Percentiles rank a stretch among this genome's conserved stretches.
phyloP scores from a whole-genome alignment of 2,888 invertebrate species.

The Theretra japonica region DNA sequence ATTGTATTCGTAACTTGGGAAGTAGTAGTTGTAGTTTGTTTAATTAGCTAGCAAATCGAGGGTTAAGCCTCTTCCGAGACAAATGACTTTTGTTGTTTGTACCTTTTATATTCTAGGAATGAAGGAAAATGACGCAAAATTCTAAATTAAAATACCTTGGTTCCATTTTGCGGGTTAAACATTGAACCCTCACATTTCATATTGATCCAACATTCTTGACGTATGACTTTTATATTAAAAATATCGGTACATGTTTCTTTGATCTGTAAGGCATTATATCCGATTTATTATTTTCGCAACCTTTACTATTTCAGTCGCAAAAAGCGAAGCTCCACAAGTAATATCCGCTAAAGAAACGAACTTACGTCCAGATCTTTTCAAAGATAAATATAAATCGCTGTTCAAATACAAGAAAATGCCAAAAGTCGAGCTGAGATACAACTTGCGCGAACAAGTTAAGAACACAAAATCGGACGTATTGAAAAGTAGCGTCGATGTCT shows the following conservation, averaged over 20 bases:
- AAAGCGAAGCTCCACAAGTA: conserved; percentile 33
- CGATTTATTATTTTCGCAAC: background rate
- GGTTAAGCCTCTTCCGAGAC: background rate
- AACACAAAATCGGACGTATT: conserved; percentile 59
- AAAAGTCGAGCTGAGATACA: conserved; percentile 67
- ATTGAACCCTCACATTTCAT: background rate
- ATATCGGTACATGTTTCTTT: background rate
- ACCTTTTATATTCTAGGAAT: background rate
- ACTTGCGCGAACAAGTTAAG: conserved; percentile 68
- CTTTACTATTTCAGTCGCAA: conserved; percentile 35
- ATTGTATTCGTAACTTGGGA: conserved; percentile 8
- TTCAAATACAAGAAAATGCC: conserved; percentile 66
- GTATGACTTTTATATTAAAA: background rate
- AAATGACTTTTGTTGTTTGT: conserved; percentile 13
- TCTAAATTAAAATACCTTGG: background rate
- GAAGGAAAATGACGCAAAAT: background rate
- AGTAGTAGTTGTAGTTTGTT: conserved; percentile 1
- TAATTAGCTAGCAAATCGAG: conserved; percentile 18
- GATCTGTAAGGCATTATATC: background rate
- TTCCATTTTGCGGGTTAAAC: background rate
- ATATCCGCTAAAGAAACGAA: conserved; percentile 30
- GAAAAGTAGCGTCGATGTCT: conserved; percentile 54
- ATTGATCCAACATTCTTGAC: background rate
- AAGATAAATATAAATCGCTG: conserved; percentile 61
- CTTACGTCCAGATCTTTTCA: conserved; percentile 59